Evolutionary conservation across 1,140 invertebrate species (phyloP).

Genomic region (Vollenhovia emeryi): DNA sequence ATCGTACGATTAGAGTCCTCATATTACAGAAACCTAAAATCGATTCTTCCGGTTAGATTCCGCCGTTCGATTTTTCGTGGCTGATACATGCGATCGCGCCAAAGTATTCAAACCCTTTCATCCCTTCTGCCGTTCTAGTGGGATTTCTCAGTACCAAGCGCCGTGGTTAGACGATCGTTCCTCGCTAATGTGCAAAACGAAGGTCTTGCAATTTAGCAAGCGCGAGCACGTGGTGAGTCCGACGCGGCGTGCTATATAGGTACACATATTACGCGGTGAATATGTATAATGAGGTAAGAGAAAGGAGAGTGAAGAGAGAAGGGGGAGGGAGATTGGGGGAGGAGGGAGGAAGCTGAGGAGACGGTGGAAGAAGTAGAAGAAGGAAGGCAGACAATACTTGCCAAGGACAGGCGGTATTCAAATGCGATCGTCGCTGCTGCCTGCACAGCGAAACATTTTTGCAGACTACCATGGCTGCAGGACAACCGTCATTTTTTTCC

Average conservation of each 20-base stretch:
- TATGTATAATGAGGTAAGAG: conserved; percentile 65
- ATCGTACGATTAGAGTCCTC: neutral
- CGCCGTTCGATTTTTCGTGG: conserved; percentile 13
- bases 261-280: conserved; percentile 41
- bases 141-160: conserved; percentile 5
- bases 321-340: neutral
- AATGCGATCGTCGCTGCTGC: conserved; percentile 72
- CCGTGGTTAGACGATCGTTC: conserved; percentile 5
- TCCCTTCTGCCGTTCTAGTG: neutral
- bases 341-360: neutral
- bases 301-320: conserved; percentile 42
- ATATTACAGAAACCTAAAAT: neutral
- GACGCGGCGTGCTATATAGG: neutral
- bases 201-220: conserved; percentile 58
- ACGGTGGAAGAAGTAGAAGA: conserved; percentile 55
- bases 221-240: conserved; percentile 31
- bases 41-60: conserved; percentile 18
- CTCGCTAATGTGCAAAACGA: conserved; percentile 45
- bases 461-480: conserved; percentile 72
- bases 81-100: conserved; percentile 37
- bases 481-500: conserved; percentile 70
- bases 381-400: conserved; percentile 72
- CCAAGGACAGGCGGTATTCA: conserved; percentile 79
- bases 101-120: neutral
- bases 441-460: conserved; percentile 73